phyloP scores from a whole-genome alignment of 2,113 vertebrate species.

The Gobius niger region DNA sequence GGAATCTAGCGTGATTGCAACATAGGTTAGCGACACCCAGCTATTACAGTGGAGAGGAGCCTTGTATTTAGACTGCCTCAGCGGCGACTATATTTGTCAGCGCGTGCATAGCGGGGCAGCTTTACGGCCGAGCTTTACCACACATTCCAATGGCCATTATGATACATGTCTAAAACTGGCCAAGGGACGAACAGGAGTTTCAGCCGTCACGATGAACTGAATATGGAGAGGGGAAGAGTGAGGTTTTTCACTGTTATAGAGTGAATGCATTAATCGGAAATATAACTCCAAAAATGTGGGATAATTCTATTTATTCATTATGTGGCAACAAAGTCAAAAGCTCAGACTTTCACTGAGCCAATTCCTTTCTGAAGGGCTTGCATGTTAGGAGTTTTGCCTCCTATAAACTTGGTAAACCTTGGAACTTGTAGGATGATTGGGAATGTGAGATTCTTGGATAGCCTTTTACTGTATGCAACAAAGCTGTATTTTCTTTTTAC shows the following conservation, averaged over 20 bases:
- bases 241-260: not conserved
- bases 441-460: constrained; percentile 14
- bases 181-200: constrained; percentile 19
- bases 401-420: constrained; percentile 30
- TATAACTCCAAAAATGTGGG: too few relatives aligned
- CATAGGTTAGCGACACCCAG: constrained; percentile 81
- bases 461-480: constrained; percentile 7
- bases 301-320: too few relatives aligned
- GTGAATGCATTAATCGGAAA: too few relatives aligned
- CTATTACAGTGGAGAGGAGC: constrained; percentile 76
- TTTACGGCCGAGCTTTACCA: constrained; percentile 64
- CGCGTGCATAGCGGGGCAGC: constrained; percentile 62
- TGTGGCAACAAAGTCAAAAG: not conserved
- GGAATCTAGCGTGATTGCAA: constrained; percentile 78
- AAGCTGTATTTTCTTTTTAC: constrained; percentile 5
- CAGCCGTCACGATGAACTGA: constrained; percentile 17
- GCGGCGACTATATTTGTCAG: constrained; percentile 79
- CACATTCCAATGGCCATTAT: constrained; percentile 74
- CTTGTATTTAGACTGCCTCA: constrained; percentile 80
- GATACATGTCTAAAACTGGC: constrained; percentile 50
- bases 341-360: not conserved
- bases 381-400: constrained; percentile 32
- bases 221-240: not conserved
- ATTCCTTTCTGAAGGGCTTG: constrained; percentile 19
- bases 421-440: constrained; percentile 59